Conservation (phyloP, 2,113 vertebrate genomes). For the Sturnus vulgaris region DNA sequence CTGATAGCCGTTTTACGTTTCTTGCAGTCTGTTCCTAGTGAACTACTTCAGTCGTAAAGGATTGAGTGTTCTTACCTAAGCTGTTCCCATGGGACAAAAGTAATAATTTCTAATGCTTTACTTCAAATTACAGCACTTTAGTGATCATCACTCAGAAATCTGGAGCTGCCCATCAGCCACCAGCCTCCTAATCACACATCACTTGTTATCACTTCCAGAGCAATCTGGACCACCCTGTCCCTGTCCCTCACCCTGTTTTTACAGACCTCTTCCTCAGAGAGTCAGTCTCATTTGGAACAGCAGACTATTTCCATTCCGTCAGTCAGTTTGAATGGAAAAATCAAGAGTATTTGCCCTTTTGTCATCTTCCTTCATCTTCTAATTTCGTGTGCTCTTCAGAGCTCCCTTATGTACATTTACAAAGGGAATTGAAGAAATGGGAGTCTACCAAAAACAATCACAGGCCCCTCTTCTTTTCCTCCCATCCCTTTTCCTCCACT, state of each 20-base stretch:
- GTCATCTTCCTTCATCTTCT: neutral
- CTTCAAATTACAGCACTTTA: neutral
- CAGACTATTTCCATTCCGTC: neutral
- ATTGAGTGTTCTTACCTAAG: neutral
- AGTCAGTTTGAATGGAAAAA: neutral
- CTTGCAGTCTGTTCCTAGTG: neutral
- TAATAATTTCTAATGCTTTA: neutral
- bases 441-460: neutral
- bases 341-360: neutral
- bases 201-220: neutral
- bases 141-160: neutral
- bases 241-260: neutral
- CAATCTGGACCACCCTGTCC: neutral
- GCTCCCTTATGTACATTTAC: neutral
- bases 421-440: neutral
- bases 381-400: neutral
- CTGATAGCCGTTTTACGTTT: neutral
- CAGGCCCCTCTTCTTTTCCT: neutral
- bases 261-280: neutral
- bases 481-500: neutral
- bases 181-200: neutral
- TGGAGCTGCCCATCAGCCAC: neutral
- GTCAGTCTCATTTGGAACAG: neutral
- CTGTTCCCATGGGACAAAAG: neutral
- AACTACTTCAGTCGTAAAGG: neutral